phyloP scores from a whole-genome alignment of 2,888 invertebrate genomes.

The Stegophylla sp. region DNA sequence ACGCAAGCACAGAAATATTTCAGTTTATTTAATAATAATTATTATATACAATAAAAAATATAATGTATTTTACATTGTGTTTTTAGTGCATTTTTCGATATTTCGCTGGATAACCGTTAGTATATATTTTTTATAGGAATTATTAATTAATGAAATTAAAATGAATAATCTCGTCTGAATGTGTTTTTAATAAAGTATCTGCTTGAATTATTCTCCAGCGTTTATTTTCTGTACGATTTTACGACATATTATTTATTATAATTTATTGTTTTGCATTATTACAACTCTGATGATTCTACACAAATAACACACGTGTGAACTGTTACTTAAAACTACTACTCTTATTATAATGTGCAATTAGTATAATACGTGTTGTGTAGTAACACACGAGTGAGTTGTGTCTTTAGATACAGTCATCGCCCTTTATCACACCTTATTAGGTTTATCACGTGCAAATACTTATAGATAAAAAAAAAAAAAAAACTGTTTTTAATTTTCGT shows the following conservation, averaged over 20 bases:
- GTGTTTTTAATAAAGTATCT: no score
- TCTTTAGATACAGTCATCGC: no score
- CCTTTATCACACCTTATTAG: no score
- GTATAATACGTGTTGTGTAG: background rate
- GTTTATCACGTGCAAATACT: no score
- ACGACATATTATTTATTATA: background rate
- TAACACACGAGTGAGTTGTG: no score
- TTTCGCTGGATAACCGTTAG: background rate
- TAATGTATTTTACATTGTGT: background rate
- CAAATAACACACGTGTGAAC: background rate
- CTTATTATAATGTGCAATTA: background rate
- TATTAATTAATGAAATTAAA: no score
- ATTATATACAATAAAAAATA: background rate
- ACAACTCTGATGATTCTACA: background rate
- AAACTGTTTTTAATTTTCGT: no score
- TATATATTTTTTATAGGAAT: background rate
- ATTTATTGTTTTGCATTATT: background rate
- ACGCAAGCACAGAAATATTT: background rate
- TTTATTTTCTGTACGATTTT: background rate
- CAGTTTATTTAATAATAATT: slow-evolving; percentile 15
- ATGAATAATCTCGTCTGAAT: no score
- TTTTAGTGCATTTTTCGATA: background rate
- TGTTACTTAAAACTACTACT: no score
- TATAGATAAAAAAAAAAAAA: no score
- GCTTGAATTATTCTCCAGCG: no score